Evolutionary conservation across 2,888 invertebrate species (phyloP).

Genomic region (Hesperia comma): DNA sequence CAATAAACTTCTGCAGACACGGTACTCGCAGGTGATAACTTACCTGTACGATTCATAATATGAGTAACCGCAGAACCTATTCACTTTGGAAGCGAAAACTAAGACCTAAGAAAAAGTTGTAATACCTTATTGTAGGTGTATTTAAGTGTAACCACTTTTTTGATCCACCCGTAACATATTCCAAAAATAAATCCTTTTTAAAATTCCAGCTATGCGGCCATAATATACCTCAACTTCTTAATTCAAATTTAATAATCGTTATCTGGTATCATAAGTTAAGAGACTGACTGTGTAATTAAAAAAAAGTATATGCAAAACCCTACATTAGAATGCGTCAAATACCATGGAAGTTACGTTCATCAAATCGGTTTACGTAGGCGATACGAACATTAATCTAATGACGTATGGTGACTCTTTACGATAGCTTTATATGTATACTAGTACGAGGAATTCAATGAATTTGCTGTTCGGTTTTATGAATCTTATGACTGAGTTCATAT

Average conservation of each 20-base stretch:
- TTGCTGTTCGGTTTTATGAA: conserved; percentile 18
- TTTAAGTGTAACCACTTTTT: too few species aligned
- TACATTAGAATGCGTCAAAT: not conserved
- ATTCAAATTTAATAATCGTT: not conserved
- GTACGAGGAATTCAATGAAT: conserved; percentile 12
- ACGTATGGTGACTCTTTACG: conserved; percentile 15
- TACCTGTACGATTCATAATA: too few species aligned
- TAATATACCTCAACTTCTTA: not conserved
- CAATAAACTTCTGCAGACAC: too few species aligned
- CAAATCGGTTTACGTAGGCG: conserved; percentile 21
- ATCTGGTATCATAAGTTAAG: not conserved
- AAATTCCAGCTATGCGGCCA: too few species aligned
- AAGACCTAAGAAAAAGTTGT: too few species aligned
- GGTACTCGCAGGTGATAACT: too few species aligned
- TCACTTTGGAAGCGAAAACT: too few species aligned
- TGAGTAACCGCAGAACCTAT: too few species aligned
- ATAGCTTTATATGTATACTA: conserved; percentile 2
- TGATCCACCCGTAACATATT: too few species aligned
- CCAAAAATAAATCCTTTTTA: too few species aligned
- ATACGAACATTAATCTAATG: conserved; percentile 26
- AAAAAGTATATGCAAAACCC: conserved; percentile 14
- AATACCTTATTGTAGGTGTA: too few species aligned
- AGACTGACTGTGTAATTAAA: conserved; percentile 9
- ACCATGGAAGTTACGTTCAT: not conserved
- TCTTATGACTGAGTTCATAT: conserved; percentile 10